phyloP scores from a whole-genome alignment of 1,140 invertebrate species.

The Zophobas morio region DNA sequence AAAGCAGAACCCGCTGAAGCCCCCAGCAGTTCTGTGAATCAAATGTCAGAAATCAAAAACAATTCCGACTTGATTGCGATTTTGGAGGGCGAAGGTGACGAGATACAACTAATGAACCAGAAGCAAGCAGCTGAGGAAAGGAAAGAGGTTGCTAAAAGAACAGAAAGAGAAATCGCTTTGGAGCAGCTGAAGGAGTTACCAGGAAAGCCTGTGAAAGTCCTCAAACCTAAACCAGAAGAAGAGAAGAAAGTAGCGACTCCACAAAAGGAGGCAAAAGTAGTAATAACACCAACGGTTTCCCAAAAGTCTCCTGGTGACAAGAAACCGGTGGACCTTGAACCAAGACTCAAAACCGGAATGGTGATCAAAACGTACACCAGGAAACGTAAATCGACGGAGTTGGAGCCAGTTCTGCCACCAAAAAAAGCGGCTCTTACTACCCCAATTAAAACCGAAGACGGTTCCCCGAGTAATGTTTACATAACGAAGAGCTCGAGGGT shows the following conservation, averaged over 20 bases:
- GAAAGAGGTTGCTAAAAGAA: slow-evolving; percentile 48
- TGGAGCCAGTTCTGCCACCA: slow-evolving; percentile 30
- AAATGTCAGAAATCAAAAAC: slow-evolving; percentile 54
- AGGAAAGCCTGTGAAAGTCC: slow-evolving; percentile 37
- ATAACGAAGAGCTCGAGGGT: slow-evolving; percentile 71
- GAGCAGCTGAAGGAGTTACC: slow-evolving; percentile 64
- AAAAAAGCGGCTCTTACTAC: slow-evolving; percentile 50
- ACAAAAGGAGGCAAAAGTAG: neutral
- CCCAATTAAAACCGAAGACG: slow-evolving; percentile 44
- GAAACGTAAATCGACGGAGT: slow-evolving; percentile 62
- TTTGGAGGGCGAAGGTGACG: slow-evolving; percentile 63
- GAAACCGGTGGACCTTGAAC: slow-evolving; percentile 50
- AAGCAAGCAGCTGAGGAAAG: slow-evolving; percentile 8
- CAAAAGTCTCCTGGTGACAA: slow-evolving; percentile 3
- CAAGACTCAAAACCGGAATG: slow-evolving; percentile 56
- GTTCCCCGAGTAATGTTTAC: slow-evolving; percentile 56
- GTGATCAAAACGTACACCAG: slow-evolving; percentile 64
- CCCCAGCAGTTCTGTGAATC: neutral
- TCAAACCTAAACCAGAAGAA: slow-evolving; percentile 22
- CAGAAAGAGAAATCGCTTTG: slow-evolving; percentile 61
- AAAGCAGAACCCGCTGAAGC: slow-evolving; percentile 3
- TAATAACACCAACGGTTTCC: neutral
- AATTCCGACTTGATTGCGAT: slow-evolving; percentile 66
- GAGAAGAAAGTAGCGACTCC: neutral
- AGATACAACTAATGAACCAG: neutral